Conservation (phyloP, 2,113 vertebrate species). For the Zosterops hypoxanthus region DNA sequence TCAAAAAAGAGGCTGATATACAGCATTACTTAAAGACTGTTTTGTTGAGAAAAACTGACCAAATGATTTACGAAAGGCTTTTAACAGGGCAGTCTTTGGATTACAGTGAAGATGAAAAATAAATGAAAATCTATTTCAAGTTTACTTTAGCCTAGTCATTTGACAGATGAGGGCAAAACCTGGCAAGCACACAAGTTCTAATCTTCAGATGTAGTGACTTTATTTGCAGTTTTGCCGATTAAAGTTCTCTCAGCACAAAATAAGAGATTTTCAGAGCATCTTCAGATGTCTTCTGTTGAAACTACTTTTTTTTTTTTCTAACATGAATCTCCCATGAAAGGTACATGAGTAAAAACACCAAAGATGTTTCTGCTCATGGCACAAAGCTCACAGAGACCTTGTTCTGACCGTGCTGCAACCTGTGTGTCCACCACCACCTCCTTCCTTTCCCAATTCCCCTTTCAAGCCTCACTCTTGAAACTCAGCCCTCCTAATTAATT, state of each 20-base stretch:
- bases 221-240: slow-evolving; percentile 43
- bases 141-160: slow-evolving; percentile 72
- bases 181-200: slow-evolving; percentile 55
- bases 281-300: not conserved
- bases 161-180: slow-evolving; percentile 69
- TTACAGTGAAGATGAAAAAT: slow-evolving; percentile 78
- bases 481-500: slow-evolving; percentile 45
- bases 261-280: not conserved
- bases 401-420: not conserved
- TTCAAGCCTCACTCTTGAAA: not conserved
- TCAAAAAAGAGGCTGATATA: slow-evolving; percentile 77
- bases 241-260: not conserved
- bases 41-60: slow-evolving; percentile 76
- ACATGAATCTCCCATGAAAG: not conserved
- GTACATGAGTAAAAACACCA: not conserved
- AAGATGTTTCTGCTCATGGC: not conserved
- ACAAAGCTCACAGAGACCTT: not conserved
- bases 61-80: slow-evolving; percentile 80
- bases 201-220: slow-evolving; percentile 49
- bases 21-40: slow-evolving; percentile 71
- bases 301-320: not conserved
- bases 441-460: not conserved
- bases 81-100: slow-evolving; percentile 72
- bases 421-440: not conserved
- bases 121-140: slow-evolving; percentile 75